phyloP scores from a whole-genome alignment of 2,113 vertebrate species.

The Neolamprologus brichardi region DNA sequence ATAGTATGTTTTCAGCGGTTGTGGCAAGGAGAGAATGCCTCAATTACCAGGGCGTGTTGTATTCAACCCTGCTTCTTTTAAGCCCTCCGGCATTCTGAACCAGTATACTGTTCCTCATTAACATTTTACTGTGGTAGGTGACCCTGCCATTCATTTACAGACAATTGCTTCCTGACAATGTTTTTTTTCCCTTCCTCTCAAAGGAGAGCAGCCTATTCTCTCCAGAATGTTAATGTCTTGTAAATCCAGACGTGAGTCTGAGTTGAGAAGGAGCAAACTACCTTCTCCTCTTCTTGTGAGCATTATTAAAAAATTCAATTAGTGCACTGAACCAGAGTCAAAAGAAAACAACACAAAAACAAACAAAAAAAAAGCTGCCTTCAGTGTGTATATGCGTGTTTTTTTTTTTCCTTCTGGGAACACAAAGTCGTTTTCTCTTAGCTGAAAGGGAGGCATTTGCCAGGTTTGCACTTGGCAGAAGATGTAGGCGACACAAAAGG shows the following conservation, averaged over 20 bases:
- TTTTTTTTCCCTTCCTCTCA: constrained; percentile 38
- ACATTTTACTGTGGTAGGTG: constrained; percentile 58
- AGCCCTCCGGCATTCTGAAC: constrained; percentile 26
- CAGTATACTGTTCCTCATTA: constrained; percentile 60
- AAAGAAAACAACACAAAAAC: background rate
- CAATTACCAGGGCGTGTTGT: constrained; percentile 3
- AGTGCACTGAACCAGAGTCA: constrained; percentile 35
- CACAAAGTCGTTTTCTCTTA: constrained; percentile 33
- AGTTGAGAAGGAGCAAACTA: constrained; percentile 21
- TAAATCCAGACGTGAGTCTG: constrained; percentile 38
- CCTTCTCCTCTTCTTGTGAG: constrained; percentile 2
- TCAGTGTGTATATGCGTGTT: background rate
- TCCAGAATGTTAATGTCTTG: constrained; percentile 67
- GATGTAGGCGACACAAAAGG: constrained; percentile 46
- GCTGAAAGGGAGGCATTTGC: constrained; percentile 35
- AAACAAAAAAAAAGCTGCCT: background rate
- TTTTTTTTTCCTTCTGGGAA: background rate
- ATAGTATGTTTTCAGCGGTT: background rate
- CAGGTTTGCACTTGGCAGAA: constrained; percentile 46
- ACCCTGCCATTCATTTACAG: constrained; percentile 72
- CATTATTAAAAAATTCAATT: constrained; percentile 64
- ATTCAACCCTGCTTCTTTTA: constrained; percentile 8
- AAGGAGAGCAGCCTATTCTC: constrained; percentile 45
- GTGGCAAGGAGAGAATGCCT: background rate
- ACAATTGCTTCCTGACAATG: constrained; percentile 65